Evolutionary conservation across 2,888 invertebrate species (phyloP).

Genomic region (Galeruca laticollis): DNA sequence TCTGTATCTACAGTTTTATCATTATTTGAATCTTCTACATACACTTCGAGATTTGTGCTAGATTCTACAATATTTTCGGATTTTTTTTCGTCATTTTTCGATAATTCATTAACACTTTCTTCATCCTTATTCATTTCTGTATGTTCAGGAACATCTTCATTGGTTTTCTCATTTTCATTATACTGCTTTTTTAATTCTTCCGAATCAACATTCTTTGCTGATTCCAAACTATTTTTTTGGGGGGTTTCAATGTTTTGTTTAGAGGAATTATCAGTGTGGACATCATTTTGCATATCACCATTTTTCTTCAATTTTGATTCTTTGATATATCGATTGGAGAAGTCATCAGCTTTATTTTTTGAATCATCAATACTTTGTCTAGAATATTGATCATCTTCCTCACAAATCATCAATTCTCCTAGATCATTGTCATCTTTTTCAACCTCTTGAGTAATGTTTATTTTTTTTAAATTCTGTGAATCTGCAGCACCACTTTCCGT

Average conservation of each 20-base stretch:
- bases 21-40: neutral
- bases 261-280: too few species aligned
- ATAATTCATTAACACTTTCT: neutral
- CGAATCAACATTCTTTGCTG: too few species aligned
- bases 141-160: neutral
- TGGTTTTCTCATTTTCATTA: neutral
- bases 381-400: neutral
- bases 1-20: neutral
- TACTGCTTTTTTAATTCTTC: neutral
- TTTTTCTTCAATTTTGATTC: too few species aligned
- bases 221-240: too few species aligned
- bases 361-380: neutral
- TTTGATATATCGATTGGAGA: too few species aligned
- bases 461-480: neutral
- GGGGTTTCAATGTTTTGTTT: too few species aligned
- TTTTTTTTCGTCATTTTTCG: neutral
- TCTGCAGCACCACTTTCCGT: neutral
- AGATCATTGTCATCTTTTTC: neutral
- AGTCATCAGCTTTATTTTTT: neutral
- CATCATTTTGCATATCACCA: too few species aligned
- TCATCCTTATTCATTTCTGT: neutral
- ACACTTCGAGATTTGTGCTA: neutral
- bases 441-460: neutral
- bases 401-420: neutral
- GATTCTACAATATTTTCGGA: neutral